Evolutionary conservation across 2,888 invertebrate genomes (phyloP).

Genomic region (Drosophila quinaria): DNA sequence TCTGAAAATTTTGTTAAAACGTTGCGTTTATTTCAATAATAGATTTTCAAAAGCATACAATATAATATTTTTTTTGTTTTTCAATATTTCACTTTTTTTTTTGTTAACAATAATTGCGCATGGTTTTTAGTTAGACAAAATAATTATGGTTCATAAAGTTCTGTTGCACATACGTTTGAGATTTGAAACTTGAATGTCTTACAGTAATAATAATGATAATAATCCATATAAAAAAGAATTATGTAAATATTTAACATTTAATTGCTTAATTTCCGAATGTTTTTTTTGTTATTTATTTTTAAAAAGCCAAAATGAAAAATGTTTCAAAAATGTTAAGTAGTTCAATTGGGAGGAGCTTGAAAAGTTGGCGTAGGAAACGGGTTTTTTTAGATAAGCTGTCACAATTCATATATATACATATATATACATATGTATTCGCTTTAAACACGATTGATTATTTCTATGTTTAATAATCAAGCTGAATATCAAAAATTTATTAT

Average conservation of each 20-base stretch:
- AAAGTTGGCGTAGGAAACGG: constrained; percentile 62
- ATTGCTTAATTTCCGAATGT: constrained; percentile 22
- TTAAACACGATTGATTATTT: neutral
- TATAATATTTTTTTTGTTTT: constrained; percentile 29
- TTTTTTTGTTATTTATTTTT: neutral
- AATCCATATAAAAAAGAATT: constrained; percentile 29
- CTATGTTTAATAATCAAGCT: neutral
- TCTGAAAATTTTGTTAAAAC: constrained; percentile 30
- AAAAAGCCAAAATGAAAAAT: constrained; percentile 31
- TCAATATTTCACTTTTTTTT: constrained; percentile 7
- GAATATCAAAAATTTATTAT: constrained; percentile 28
- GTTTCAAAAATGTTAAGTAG: constrained; percentile 22
- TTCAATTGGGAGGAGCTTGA: constrained; percentile 34
- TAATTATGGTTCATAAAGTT: constrained; percentile 29
- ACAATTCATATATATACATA: constrained; percentile 23
- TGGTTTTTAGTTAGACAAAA: constrained; percentile 31
- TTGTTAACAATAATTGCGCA: constrained; percentile 55
- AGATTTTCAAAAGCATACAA: constrained; percentile 50
- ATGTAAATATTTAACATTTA: constrained; percentile 34
- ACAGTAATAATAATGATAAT: constrained; percentile 11
- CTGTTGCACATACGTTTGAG: constrained; percentile 1
- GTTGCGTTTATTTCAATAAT: constrained; percentile 46
- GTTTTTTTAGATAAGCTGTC: constrained; percentile 11
- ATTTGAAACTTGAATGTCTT: constrained; percentile 30
- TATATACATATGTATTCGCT: constrained; percentile 2